Base-by-base conservation (phyloP, 2,797 vertebrate genomes). In the Melopsittacus undulatus region DNA sequence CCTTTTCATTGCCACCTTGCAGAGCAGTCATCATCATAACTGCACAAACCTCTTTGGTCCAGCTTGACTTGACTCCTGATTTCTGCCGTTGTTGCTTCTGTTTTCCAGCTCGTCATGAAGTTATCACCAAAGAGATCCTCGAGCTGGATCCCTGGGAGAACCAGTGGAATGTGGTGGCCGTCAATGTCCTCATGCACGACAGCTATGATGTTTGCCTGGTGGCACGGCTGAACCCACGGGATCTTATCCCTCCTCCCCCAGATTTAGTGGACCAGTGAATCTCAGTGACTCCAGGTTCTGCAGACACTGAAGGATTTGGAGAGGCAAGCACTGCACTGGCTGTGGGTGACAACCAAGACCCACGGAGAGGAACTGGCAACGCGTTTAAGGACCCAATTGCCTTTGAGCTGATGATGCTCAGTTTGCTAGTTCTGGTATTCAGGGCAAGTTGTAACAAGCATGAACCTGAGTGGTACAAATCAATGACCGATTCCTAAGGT, bases 121-220 rank as follows among this genome's bases (percentile, higher is more conserved):
- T 98, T 61, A 99, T 99, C 95, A 98, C 98, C 82, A 99, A 99
- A 95, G 99, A 99, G 96, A 99, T 99, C 96, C 94, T 99, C 62
- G 99, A 99, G 97, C 95, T 99, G 94, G 98, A 99, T 75, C 99
- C 99, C 0, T 99, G 98, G 99, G 98, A 99, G 80, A 99, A 99
- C 84, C 98, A 98, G 64, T 99, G 99, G 99, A 99, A 98, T 6
- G 98, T 99, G 52, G 98, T 98, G 52, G 98, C 98, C 83, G 94
- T 98, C 49, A 92, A 97, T 0, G 98, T 98, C 92, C 98, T 99
- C 96, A 99, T 99, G 99, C 99, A 99, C 0, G 99, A 99, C 97
- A 99, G 98, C 95, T 99, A 99, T 4, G 99, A 99, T 1, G 98
- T 99, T 68, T 99, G 99, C 92, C 98, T 99, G 27, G 99, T 99